Base-by-base conservation (phyloP, 2,113 vertebrate genomes). In the Sinocyclocheilus anophthalmus region DNA sequence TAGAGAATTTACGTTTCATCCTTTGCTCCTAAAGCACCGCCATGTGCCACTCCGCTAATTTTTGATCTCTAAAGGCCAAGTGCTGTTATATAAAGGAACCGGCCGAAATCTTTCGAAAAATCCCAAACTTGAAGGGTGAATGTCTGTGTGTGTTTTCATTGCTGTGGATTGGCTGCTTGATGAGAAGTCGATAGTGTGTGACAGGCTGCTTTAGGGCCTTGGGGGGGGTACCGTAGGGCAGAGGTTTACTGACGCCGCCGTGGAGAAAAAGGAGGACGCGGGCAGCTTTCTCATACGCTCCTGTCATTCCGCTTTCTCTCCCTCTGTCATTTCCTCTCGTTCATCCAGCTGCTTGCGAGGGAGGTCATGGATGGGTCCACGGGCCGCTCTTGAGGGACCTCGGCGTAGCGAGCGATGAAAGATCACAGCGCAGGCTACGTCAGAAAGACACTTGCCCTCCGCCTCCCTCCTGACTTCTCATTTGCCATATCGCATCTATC, bases 11-110 rank as follows among this genome's bases (percentile, higher is more conserved):
- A 48, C n/a, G 53, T 5, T 13, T 26, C 11, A 61, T 82, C 69
- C 69, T 81, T 39, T 65, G 50, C 84, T 63, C 26, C 57, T 69
- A 9, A 9, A 61, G 76, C 11, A 7, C 87, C 76, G 13, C 42
- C 85, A 72, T 75, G 53, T 67, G 70, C 77, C 84, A 72, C 79
- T 50, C 57, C 55, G 90, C 89, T 92, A 88, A 94, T 92, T 92
- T 94, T 94, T 94, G 92, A 94, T 94, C 92, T 86, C 88, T 81
- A 88, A 83, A 90, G 87, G 88, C 88, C 82, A 72, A 87, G 88
- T 81, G 84, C 87, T 89, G 84, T 88, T 61, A 13, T n/a, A 79
- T 20, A 37, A 26, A 78, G 26, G 39, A 24, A 26, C 2, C 0
- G 16, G 18, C 16, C 55, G 45, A 48, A 55, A 12, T 65, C 42